phyloP scores from a whole-genome alignment of 2,113 vertebrate genomes.

The Halcyon malimbica region DNA sequence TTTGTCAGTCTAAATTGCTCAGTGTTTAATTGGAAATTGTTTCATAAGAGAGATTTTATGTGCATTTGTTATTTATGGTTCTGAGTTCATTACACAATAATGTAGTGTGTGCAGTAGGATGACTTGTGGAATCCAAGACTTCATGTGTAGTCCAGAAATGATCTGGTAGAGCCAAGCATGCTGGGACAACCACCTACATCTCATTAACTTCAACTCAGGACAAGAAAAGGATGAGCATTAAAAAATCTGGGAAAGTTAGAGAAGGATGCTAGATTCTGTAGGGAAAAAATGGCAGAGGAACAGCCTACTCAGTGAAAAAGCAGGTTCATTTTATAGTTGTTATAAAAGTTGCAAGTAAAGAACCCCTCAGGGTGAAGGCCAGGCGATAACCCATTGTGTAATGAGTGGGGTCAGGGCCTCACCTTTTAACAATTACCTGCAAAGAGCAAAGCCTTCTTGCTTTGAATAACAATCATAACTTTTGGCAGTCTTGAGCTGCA shows the following conservation, averaged over 20 bases:
- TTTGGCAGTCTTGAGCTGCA: neutral
- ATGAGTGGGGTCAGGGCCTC: slow-evolving; percentile 9
- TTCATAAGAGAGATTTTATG: neutral
- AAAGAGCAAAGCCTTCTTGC: neutral
- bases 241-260: neutral
- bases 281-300: neutral
- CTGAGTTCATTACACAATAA: neutral
- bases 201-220: neutral
- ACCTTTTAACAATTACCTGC: neutral
- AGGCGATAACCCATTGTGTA: neutral
- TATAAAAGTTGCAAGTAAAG: neutral
- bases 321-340: neutral
- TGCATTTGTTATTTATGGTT: neutral
- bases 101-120: neutral
- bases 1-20: slow-evolving; percentile 11
- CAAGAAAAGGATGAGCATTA: neutral
- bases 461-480: neutral
- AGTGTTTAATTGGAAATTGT: neutral
- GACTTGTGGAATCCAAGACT: neutral
- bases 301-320: neutral
- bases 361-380: neutral
- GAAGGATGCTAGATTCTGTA: neutral
- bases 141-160: neutral
- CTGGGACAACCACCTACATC: neutral
- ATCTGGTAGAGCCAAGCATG: neutral